Percentiles rank a stretch among this genome's conserved stretches.
Conservation (phyloP, 53 echinoderm and acorn worm genomes). For the Hippasteria phrygiana region DNA sequence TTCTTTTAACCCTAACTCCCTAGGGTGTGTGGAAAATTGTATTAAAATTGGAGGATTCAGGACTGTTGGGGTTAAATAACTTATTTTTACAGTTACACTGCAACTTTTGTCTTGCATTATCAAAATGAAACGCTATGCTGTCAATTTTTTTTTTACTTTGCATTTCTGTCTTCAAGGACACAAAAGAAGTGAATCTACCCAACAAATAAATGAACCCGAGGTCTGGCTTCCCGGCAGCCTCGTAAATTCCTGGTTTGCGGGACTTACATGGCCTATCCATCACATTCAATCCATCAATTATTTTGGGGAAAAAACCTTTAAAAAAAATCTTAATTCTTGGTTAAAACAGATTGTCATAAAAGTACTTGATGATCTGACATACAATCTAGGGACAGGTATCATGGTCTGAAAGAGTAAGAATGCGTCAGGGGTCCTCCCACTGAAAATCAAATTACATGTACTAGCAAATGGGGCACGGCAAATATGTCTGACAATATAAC, state of each 20-base stretch:
- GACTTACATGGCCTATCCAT: neutral
- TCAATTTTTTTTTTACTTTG: no score
- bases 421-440: neutral
- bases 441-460: neutral
- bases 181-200: neutral
- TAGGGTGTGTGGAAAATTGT: no score
- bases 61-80: no score
- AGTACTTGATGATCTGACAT: neutral
- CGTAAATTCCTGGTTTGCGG: neutral
- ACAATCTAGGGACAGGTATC: neutral
- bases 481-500: neutral
- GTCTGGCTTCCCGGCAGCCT: neutral
- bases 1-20: no score
- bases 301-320: neutral
- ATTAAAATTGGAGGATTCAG: no score
- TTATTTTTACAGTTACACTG: no score
- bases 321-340: no score
- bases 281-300: conserved; percentile 15
- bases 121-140: no score
- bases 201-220: neutral
- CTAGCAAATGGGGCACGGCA: neutral
- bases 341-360: no score
- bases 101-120: no score
- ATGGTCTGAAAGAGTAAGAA: neutral
- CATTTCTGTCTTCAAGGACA: no score